A percentile compares a stretch with the other conserved stretches of the same genome.
Evolutionary conservation across 2,113 vertebrate genomes (phyloP).

Genomic region (Coregonus clupeaformis): DNA sequence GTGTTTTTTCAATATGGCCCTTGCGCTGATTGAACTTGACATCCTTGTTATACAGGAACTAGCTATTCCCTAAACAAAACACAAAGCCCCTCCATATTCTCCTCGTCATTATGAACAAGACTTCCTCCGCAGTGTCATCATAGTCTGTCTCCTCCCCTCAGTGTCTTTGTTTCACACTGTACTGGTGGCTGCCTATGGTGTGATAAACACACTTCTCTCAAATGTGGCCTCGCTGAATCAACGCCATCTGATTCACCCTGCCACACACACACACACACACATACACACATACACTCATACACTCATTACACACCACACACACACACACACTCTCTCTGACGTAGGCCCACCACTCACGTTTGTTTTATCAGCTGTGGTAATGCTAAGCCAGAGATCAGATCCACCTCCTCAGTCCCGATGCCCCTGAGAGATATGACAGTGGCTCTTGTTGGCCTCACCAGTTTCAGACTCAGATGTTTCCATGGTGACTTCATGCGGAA

Average conservation of each 20-base stretch:
- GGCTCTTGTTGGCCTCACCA: constrained; percentile 8
- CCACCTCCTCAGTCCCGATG: constrained; percentile 23
- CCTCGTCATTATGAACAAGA: constrained; percentile 45
- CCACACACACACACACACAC: too few relatives aligned
- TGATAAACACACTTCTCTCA: constrained; percentile 16
- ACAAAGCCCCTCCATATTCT: constrained; percentile 23
- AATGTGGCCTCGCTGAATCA: constrained; percentile 37
- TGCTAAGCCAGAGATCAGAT: constrained; percentile 7
- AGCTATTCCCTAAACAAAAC: constrained; percentile 33
- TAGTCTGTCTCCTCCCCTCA: constrained; percentile 33
- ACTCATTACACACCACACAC: background rate
- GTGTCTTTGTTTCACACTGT: constrained; percentile 27
- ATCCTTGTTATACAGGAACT: constrained; percentile 20
- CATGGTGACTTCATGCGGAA: constrained; percentile 27
- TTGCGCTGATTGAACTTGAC: too few relatives aligned
- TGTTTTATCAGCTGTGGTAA: constrained; percentile 61
- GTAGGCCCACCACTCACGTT: constrained; percentile 10
- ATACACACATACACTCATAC: too few relatives aligned
- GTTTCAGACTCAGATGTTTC: constrained; percentile 26
- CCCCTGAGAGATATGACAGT: constrained; percentile 36
- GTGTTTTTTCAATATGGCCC: too few relatives aligned
- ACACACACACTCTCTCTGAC: constrained; percentile 12
- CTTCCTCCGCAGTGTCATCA: constrained; percentile 38
- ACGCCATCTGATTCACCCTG: constrained; percentile 1
- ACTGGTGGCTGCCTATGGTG: constrained; percentile 28